Conservation (phyloP, 2,888 invertebrate genomes). For the Melieria picta region DNA sequence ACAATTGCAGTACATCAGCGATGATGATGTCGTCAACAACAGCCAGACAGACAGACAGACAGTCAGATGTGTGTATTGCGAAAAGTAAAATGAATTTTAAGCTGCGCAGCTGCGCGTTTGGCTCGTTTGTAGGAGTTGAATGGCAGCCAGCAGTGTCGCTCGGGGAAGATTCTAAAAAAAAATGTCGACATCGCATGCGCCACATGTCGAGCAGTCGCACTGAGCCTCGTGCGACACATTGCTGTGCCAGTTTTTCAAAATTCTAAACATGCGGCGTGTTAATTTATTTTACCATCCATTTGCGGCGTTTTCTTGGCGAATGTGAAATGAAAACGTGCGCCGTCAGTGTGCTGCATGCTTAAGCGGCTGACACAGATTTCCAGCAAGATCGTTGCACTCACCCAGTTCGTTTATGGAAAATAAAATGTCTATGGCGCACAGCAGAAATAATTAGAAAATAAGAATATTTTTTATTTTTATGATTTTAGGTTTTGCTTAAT, state of each 20-base stretch:
- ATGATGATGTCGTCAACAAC: no score
- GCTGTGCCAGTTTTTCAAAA: slow-evolving; percentile 31
- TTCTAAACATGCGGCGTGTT: slow-evolving; percentile 14
- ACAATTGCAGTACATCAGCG: no score
- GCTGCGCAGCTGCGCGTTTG: no score
- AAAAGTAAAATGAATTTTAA: no score
- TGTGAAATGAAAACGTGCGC: slow-evolving; percentile 29
- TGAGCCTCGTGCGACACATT: no score
- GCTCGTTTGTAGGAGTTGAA: no score
- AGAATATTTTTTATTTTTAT: slow-evolving; percentile 2
- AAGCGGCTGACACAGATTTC: slow-evolving; percentile 19
- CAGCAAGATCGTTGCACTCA: not conserved
- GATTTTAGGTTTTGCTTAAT: not conserved
- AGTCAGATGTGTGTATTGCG: no score
- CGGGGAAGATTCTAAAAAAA: not conserved
- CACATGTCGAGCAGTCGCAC: no score
- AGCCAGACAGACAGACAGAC: no score
- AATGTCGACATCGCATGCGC: not conserved
- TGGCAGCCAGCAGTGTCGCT: not conserved
- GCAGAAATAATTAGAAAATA: not conserved
- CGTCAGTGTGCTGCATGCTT: slow-evolving; percentile 24
- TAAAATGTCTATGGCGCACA: not conserved
- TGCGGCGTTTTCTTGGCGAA: not conserved
- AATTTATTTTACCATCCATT: not conserved
- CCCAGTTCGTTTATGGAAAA: not conserved